phyloP scores from a whole-genome alignment of 1,140 invertebrate species.

The Zaprionus gabonicus region DNA sequence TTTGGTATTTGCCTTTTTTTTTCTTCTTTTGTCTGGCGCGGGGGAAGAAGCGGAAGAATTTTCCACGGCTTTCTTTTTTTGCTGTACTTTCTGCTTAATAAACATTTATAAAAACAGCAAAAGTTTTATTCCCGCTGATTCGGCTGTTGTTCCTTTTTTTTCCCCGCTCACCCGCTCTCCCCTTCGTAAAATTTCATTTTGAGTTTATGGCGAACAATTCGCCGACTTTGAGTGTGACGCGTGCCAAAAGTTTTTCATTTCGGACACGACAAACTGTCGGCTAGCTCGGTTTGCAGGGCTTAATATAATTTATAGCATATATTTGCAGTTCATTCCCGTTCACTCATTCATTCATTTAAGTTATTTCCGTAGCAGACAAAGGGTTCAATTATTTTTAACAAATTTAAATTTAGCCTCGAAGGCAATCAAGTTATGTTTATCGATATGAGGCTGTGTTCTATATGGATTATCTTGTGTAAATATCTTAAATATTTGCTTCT shows the following conservation, averaged over 20 bases:
- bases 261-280: constrained; percentile 23
- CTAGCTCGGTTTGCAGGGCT: neutral
- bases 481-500: neutral
- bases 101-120: constrained; percentile 75
- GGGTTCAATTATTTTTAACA: neutral
- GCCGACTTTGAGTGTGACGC: constrained; percentile 59
- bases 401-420: neutral
- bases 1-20: constrained; percentile 49
- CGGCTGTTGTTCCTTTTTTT: constrained; percentile 43
- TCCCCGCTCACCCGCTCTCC: neutral
- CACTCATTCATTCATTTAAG: neutral
- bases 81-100: constrained; percentile 65
- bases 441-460: neutral
- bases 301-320: constrained; percentile 1
- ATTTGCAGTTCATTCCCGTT: neutral
- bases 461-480: neutral
- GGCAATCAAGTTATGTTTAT: neutral
- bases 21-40: constrained; percentile 10
- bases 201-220: constrained; percentile 66
- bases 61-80: constrained; percentile 28
- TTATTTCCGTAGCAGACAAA: neutral
- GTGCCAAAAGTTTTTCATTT: constrained; percentile 63
- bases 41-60: neutral
- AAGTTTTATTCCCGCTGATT: constrained; percentile 77
- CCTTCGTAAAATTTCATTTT: constrained; percentile 68